phyloP scores from a whole-genome alignment of 2,888 invertebrate genomes.

The Miltochrista miniata region DNA sequence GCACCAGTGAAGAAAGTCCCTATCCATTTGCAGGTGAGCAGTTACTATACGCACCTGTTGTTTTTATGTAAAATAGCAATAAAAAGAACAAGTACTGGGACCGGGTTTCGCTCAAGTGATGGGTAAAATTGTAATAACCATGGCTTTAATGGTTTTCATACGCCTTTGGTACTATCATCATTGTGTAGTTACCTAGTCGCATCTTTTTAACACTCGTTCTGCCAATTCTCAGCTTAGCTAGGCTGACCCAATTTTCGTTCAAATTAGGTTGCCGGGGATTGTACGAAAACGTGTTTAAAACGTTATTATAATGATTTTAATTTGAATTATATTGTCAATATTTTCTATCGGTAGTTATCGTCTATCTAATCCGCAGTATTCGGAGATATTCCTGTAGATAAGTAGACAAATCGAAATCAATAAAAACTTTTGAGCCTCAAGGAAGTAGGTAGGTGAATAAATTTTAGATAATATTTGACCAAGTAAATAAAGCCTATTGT shows the following conservation, averaged over 20 bases:
- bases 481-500: no score
- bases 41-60: conserved; percentile 58
- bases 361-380: no score
- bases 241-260: conserved; percentile 50
- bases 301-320: no score
- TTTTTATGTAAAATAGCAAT: conserved; percentile 40
- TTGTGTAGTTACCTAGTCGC: no score
- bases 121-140: neutral
- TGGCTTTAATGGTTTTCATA: no score
- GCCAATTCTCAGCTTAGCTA: conserved; percentile 26
- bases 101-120: conserved; percentile 2
- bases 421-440: neutral
- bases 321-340: no score
- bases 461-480: neutral
- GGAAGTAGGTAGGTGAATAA: neutral
- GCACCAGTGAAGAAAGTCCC: conserved; percentile 97
- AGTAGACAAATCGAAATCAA: neutral
- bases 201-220: neutral
- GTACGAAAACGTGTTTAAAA: conserved; percentile 12
- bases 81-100: conserved; percentile 7
- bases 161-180: no score
- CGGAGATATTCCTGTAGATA: neutral
- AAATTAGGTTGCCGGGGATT: conserved; percentile 28
- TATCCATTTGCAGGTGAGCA: conserved; percentile 94
- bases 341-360: no score